phyloP scores from a whole-genome alignment of 2,113 vertebrate genomes.

The Mystacornis crossleyi region DNA sequence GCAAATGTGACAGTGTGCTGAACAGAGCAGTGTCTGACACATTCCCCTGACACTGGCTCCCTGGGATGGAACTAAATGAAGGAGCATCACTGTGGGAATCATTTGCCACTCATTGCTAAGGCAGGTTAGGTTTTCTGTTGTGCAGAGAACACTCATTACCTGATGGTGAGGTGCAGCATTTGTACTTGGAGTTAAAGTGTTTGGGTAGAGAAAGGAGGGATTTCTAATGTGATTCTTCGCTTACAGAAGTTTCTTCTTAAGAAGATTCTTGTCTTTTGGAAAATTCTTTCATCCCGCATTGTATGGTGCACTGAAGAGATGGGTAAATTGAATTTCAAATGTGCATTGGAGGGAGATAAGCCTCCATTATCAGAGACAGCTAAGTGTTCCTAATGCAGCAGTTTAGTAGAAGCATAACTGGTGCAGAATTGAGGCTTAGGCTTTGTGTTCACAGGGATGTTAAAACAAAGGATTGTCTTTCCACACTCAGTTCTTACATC shows the following conservation, averaged over 20 bases:
- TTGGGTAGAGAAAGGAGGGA: background rate
- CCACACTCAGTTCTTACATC: background rate
- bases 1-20: background rate
- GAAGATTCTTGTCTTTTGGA: background rate
- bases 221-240: background rate
- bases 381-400: background rate
- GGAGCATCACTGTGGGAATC: background rate
- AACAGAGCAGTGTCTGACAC: background rate
- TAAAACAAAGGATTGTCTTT: background rate
- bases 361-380: background rate
- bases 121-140: background rate
- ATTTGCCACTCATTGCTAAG: background rate
- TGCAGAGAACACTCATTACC: background rate
- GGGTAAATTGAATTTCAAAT: background rate
- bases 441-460: background rate
- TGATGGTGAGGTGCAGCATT: background rate
- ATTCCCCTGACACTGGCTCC: background rate
- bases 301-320: background rate
- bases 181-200: background rate
- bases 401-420: background rate
- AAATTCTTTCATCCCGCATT: background rate
- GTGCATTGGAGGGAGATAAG: background rate
- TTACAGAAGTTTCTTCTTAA: background rate
- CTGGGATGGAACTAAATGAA: background rate
- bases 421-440: background rate